phyloP scores from a whole-genome alignment of 2,113 vertebrate genomes.

The Galeopterus variegatus region DNA sequence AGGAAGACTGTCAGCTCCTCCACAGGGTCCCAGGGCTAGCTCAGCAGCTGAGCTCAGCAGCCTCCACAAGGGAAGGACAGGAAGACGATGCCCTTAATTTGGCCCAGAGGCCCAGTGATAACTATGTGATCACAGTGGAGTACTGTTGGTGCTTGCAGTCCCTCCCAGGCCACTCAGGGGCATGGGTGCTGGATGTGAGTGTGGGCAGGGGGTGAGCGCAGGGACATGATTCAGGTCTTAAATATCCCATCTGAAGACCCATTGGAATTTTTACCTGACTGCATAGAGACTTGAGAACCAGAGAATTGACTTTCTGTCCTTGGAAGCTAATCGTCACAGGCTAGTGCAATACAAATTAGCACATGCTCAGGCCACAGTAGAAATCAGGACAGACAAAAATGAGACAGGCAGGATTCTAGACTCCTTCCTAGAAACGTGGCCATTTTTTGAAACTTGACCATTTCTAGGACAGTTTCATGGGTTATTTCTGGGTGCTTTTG shows the following conservation, averaged over 20 bases:
- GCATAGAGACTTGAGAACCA: neutral
- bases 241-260: neutral
- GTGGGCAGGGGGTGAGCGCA: neutral
- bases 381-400: constrained; percentile 34
- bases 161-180: neutral
- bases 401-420: neutral
- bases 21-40: neutral
- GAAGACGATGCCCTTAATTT: neutral
- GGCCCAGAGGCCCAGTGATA: neutral
- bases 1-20: constrained; percentile 13
- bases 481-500: neutral
- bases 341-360: constrained; percentile 36
- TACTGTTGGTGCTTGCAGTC: neutral
- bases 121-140: neutral
- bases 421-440: neutral
- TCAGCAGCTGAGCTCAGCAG: constrained; percentile 38
- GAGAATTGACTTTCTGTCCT: constrained; percentile 22
- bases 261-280: neutral
- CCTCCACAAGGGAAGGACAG: neutral
- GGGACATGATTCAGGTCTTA: neutral
- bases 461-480: neutral
- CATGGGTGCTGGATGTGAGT: neutral
- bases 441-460: neutral
- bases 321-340: neutral
- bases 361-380: neutral